Conservation (phyloP, 2,113 vertebrate genomes). For the Corynorhinus townsendii region DNA sequence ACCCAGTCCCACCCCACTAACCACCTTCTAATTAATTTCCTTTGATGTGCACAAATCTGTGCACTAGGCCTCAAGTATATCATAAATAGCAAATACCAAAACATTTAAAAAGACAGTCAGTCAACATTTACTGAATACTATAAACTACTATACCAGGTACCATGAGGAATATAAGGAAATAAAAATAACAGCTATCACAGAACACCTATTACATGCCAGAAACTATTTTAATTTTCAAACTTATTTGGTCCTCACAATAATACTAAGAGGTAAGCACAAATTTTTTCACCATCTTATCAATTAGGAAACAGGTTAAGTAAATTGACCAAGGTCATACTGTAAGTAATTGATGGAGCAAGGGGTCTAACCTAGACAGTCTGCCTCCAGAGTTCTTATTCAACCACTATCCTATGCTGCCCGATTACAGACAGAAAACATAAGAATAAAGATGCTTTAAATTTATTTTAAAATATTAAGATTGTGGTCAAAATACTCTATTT, state of each 20-base stretch:
- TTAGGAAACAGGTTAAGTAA: not conserved
- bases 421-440: not conserved
- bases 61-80: not conserved
- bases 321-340: not conserved
- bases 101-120: not conserved
- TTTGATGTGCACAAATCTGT: too few species aligned
- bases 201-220: not conserved
- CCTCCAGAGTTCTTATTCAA: not conserved
- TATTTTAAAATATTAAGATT: conserved; percentile 20
- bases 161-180: not conserved
- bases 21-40: too few species aligned
- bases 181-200: not conserved
- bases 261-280: not conserved
- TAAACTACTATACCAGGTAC: not conserved
- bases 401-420: not conserved
- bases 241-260: not conserved
- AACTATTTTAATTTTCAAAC: not conserved
- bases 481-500: not conserved
- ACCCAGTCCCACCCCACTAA: too few species aligned
- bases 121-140: not conserved
- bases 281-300: not conserved
- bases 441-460: not conserved
- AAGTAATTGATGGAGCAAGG: not conserved
- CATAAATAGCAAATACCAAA: not conserved
- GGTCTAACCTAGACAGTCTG: not conserved